These are phyloP conservation scores for Parotocinclus haroldoi DNA, from an alignment of 2,797 vertebrate species.

Conservation along the genomic window DNA sequence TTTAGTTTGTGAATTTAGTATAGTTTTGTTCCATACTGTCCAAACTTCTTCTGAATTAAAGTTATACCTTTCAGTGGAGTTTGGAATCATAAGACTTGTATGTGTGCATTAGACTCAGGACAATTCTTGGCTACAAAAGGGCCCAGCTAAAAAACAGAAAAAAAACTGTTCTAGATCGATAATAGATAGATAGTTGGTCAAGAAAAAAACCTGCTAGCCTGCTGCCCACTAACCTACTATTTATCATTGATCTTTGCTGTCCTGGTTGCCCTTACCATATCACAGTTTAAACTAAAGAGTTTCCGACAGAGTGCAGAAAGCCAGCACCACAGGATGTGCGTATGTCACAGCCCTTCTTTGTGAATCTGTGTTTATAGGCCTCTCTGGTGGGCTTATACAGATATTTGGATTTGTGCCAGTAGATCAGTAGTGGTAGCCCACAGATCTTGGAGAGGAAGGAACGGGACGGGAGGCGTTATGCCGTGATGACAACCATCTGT, in stretches of 20 bases:
- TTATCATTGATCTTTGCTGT: not conserved
- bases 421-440: constrained; percentile 69
- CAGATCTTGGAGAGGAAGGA: constrained; percentile 61
- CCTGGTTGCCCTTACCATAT: constrained; percentile 44
- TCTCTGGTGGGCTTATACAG: constrained; percentile 60
- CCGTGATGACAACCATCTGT: constrained; percentile 75
- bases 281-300: constrained; percentile 42
- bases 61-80: no score
- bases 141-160: no score
- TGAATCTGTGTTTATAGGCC: constrained; percentile 22
- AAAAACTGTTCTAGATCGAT: no score
- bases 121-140: no score
- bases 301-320: constrained; percentile 36
- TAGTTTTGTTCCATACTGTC: no score
- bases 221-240: no score
- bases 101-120: no score
- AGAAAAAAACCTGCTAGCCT: no score
- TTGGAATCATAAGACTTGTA: no score
- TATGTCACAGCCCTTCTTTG: constrained; percentile 18
- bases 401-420: constrained; percentile 66
- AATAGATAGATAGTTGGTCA: no score
- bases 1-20: no score
- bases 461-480: constrained; percentile 62
- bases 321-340: constrained; percentile 5
- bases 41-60: no score